Conservation (phyloP, 2,797 vertebrate species). For the Sebastes vulpes region DNA sequence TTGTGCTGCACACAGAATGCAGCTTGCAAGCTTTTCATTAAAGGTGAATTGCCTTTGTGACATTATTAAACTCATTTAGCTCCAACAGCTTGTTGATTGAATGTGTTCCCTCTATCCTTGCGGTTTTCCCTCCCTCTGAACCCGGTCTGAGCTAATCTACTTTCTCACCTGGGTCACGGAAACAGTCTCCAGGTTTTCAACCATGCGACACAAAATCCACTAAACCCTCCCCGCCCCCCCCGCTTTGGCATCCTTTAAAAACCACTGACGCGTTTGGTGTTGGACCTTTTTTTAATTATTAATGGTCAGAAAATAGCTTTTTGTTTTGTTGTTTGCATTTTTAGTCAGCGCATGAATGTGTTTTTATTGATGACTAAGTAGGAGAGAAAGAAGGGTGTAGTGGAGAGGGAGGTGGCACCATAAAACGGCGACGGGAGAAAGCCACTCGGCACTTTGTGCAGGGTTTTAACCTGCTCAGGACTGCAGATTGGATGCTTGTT, state of each 20-base stretch:
- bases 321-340: slow-evolving; percentile 50
- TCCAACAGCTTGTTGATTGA: slow-evolving; percentile 53
- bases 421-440: slow-evolving; percentile 42
- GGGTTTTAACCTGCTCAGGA: slow-evolving; percentile 63
- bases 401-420: slow-evolving; percentile 22
- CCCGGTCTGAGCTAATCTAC: slow-evolving; percentile 35
- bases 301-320: slow-evolving; percentile 65
- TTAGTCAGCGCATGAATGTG: slow-evolving; percentile 59
- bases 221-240: background rate
- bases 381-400: slow-evolving; percentile 35
- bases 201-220: slow-evolving; percentile 42
- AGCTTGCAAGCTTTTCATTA: slow-evolving; percentile 33
- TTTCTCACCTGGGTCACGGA: slow-evolving; percentile 28
- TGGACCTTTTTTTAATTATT: slow-evolving; percentile 46
- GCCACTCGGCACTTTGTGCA: slow-evolving; percentile 58
- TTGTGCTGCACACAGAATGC: slow-evolving; percentile 23
- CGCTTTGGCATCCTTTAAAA: slow-evolving; percentile 11
- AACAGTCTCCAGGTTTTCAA: slow-evolving; percentile 45
- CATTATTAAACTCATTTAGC: slow-evolving; percentile 68
- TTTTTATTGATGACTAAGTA: slow-evolving; percentile 81
- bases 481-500: slow-evolving; percentile 57
- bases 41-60: slow-evolving; percentile 61
- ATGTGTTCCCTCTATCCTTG: slow-evolving; percentile 26
- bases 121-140: slow-evolving; percentile 33
- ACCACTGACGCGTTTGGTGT: slow-evolving; percentile 21